Evolutionary conservation across 2,797 vertebrate species (phyloP).

Genomic region (Acipenser oxyrinchus): DNA sequence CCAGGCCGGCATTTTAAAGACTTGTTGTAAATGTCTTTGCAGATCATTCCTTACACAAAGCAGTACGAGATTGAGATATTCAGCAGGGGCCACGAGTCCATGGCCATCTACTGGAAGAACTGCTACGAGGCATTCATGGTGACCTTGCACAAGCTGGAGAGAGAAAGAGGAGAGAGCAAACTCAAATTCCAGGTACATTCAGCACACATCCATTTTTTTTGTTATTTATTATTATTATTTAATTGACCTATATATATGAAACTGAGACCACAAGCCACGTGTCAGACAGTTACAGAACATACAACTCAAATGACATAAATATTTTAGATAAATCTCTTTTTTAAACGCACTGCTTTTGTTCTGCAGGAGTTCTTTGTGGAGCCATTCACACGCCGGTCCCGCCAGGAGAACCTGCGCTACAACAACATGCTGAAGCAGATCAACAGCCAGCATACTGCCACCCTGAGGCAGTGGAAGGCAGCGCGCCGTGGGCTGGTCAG

Average conservation of each 20-base stretch:
- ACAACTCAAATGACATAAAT: too few species aligned
- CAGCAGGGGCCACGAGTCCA: constrained; percentile 76
- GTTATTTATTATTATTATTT: too few species aligned
- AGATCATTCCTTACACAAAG: constrained; percentile 98
- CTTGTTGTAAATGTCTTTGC: constrained; percentile 11
- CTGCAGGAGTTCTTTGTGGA: constrained; percentile 86
- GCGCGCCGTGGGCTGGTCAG: constrained; percentile 73
- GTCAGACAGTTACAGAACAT: too few species aligned
- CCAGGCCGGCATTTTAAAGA: too few species aligned
- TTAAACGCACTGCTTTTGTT: neutral
- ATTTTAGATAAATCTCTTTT: too few species aligned
- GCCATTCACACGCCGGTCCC: constrained; percentile 78
- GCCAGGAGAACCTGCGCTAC: constrained; percentile 89
- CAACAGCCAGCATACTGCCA: constrained; percentile 69
- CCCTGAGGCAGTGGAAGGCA: constrained; percentile 81
- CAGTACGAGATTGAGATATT: constrained; percentile 90
- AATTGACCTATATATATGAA: too few species aligned
- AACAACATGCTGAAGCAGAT: constrained; percentile 91
- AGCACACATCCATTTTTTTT: too few species aligned
- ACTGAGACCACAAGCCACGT: too few species aligned
- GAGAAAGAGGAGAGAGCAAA: constrained; percentile 94
- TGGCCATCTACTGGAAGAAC: constrained; percentile 91
- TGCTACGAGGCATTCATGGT: constrained; percentile 92
- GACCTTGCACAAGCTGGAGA: constrained; percentile 80
- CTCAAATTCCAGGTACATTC: constrained; percentile 84